Base-by-base conservation (phyloP, 2,113 vertebrate species). In the Mastomys natalensis region DNA sequence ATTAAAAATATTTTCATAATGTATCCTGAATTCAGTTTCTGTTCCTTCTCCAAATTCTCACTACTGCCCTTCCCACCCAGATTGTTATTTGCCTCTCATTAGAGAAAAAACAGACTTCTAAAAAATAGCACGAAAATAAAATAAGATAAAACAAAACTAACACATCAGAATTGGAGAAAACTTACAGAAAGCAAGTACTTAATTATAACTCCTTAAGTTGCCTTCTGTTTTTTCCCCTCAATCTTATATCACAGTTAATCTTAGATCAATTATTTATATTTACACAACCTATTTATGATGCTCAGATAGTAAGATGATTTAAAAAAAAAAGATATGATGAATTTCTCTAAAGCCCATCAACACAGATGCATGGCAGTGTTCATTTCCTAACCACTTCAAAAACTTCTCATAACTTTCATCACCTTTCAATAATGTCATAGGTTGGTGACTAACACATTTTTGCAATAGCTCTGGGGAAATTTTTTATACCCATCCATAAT, bases 161-260 rank as follows among this genome's bases (percentile, higher is more conserved):
- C 78, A 81, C 19, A 22, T 55, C 4, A 55, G 34, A 55, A 81
- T 13, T 81, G 51, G 16, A 13, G 19, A 55, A 81, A 81, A 81
- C 51, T n/a, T 55, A 55, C 34, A 81, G 48, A 78, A 53, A 48
- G 16, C 34, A 74, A 97, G 26, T 72, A 90, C 29, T 43, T 93
- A 70, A 84, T 95, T 66, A 80, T 82, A 62, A 70, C n/a, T 13
- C 43, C 45, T 74, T 78, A 55, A 85, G 22, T 88, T 94, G 31
- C 7, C 72, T 73, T 74, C 26, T 11, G 4, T 94, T 64, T 64
- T 66, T 74, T 82, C 88, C 37, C 45, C 80, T 85, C 58, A 94
- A 13, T 81, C 91, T 66, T 74, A 29, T 48, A 3, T 58, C 58
- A 26, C 43, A 89, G 26, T 94, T 95, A 94, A 70, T 96, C 93